phyloP scores from a whole-genome alignment of 1,140 invertebrate species.

The Bicyclus anynana region DNA sequence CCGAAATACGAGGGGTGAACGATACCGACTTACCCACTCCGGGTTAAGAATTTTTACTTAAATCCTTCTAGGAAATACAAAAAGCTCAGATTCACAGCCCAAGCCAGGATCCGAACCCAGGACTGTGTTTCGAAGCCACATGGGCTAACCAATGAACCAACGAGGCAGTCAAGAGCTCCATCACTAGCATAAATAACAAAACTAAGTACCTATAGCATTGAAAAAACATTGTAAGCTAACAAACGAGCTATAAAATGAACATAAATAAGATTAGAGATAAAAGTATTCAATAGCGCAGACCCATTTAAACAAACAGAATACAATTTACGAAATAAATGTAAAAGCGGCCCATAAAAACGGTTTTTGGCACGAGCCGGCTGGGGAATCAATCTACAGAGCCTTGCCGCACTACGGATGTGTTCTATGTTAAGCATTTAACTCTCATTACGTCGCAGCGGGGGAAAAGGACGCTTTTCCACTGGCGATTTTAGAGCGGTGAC shows the following conservation, averaged over 20 bases:
- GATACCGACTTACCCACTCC: no score
- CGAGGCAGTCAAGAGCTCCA: background rate
- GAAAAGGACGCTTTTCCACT: no score
- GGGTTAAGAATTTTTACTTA: no score
- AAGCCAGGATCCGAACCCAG: no score
- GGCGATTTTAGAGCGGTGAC: no score
- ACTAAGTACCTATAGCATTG: background rate
- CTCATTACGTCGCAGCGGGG: conserved; percentile 39
- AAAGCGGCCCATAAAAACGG: conserved; percentile 18
- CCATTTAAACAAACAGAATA: conserved; percentile 19
- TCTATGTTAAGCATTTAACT: conserved; percentile 47
- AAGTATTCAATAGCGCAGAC: conserved; percentile 11
- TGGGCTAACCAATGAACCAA: no score
- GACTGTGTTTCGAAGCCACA: no score
- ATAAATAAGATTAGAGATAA: conserved; percentile 9
- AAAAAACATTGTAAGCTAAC: background rate
- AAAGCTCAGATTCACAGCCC: no score
- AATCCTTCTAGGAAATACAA: no score
- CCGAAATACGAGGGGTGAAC: no score
- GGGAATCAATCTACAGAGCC: conserved; percentile 37
- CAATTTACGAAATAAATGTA: conserved; percentile 12
- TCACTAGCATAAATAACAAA: background rate
- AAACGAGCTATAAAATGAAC: background rate
- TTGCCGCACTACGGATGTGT: conserved; percentile 33
- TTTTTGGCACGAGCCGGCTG: conserved; percentile 24